A percentile compares a stretch with the other conserved stretches of the same genome.
These are phyloP conservation scores for Alloscopus bannaensis DNA, from an alignment of 2,888 invertebrate species.

Conservation along the genomic window DNA sequence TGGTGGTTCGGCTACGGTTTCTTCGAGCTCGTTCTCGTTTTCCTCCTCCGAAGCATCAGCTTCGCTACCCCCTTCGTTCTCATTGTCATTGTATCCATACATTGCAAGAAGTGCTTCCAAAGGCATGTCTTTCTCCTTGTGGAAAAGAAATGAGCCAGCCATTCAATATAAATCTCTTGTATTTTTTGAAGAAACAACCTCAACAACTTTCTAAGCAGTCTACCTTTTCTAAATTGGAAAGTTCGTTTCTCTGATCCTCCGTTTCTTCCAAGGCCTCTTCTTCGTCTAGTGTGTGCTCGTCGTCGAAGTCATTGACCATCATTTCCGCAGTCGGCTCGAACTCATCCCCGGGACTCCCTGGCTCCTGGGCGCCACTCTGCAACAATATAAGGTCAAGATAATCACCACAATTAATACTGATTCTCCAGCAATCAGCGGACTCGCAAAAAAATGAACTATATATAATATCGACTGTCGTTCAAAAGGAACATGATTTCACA, in stretches of 20 bases:
- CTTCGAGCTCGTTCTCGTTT: constrained; percentile 30
- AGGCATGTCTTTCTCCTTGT: constrained; percentile 95
- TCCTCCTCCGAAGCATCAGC: constrained; percentile 74
- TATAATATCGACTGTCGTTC: too few relatives aligned
- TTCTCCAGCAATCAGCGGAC: too few relatives aligned
- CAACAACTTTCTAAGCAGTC: constrained; percentile 28
- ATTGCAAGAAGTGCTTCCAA: constrained; percentile 93
- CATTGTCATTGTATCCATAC: constrained; percentile 83
- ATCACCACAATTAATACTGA: background rate
- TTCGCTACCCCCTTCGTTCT: constrained; percentile 69
- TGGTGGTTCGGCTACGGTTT: too few relatives aligned
- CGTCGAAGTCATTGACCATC: constrained; percentile 98
- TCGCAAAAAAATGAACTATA: too few relatives aligned
- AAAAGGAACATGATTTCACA: too few relatives aligned
- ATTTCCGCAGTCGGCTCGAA: constrained; percentile 97
- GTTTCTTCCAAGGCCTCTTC: constrained; percentile 95
- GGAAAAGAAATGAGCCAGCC: constrained; percentile 7
- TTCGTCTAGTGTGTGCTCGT: constrained; percentile 96
- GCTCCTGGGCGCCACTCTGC: constrained; percentile 53
- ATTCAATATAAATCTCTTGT: background rate
- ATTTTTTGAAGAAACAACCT: constrained; percentile 1
- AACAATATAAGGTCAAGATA: background rate
- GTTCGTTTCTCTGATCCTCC: constrained; percentile 91
- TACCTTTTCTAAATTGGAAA: constrained; percentile 89
- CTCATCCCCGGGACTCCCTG: constrained; percentile 75